phyloP scores from a whole-genome alignment of 1,140 invertebrate species.

The Euwallacea similis region DNA sequence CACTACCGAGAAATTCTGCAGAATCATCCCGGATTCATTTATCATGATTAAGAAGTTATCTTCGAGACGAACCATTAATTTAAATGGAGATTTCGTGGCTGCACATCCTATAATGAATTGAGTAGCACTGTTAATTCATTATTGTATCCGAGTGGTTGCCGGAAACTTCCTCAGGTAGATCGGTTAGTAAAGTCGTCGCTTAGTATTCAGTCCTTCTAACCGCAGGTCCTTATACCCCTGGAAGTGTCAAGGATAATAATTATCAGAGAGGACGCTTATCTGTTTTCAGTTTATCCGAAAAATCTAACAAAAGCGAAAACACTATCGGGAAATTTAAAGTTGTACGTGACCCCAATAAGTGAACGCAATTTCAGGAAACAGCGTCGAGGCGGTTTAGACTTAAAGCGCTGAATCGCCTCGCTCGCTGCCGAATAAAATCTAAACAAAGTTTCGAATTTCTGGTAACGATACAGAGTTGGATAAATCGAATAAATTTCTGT shows the following conservation, averaged over 20 bases:
- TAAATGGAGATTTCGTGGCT: slow-evolving; percentile 43
- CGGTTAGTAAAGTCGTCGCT: too few species aligned
- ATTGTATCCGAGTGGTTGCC: slow-evolving; percentile 11
- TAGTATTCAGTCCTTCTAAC: too few species aligned
- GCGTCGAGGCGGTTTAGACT: slow-evolving; percentile 27
- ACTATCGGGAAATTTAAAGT: slow-evolving; percentile 33
- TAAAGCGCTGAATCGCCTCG: slow-evolving; percentile 31
- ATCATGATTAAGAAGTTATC: slow-evolving; percentile 45
- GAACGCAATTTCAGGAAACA: slow-evolving; percentile 34
- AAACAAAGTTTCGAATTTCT: slow-evolving; percentile 23
- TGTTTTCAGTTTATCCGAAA: slow-evolving; percentile 20
- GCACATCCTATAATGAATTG: slow-evolving; percentile 43
- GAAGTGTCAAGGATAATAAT: too few species aligned
- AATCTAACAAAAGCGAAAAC: slow-evolving; percentile 30
- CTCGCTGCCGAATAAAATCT: slow-evolving; percentile 22
- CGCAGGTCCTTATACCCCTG: too few species aligned
- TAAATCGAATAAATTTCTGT: slow-evolving; percentile 4
- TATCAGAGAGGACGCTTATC: too few species aligned
- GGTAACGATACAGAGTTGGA: slow-evolving; percentile 16
- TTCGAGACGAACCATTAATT: slow-evolving; percentile 45
- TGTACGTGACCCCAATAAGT: slow-evolving; percentile 36
- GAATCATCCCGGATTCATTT: slow-evolving; percentile 41
- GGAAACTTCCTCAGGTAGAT: slow-evolving; percentile 16
- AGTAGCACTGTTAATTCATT: slow-evolving; percentile 40
- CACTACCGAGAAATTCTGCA: slow-evolving; percentile 39